Percentiles rank a stretch among this genome's conserved stretches.
phyloP scores from a whole-genome alignment of 1,140 invertebrate species.

The Caligus rogercresseyi region DNA sequence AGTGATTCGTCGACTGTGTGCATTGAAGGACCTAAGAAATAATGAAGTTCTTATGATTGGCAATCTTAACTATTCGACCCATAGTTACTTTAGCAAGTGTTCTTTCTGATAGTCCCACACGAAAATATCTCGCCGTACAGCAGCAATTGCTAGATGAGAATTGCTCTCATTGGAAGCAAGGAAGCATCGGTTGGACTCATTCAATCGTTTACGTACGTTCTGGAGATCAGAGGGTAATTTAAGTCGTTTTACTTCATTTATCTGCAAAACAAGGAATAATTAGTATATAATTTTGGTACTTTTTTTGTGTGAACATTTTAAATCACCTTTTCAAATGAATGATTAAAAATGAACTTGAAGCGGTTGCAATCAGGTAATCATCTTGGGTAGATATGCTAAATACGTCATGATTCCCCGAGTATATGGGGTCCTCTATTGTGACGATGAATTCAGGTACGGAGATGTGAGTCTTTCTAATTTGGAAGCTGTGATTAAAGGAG shows the following conservation, averaged over 20 bases:
- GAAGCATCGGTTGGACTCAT: conserved; percentile 8
- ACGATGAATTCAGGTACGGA: neutral
- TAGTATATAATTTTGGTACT: neutral
- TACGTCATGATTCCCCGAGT: neutral
- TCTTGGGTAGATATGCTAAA: neutral
- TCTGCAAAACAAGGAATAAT: neutral
- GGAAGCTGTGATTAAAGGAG: neutral
- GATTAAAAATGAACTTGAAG: neutral
- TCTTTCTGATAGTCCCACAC: conserved; percentile 5
- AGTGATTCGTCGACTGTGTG: neutral
- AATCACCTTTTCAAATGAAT: neutral
- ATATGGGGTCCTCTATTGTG: neutral
- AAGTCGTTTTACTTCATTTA: neutral
- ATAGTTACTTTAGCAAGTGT: neutral
- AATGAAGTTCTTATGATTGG: neutral
- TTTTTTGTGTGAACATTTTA: neutral
- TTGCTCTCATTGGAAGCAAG: neutral
- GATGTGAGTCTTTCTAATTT: neutral
- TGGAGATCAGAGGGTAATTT: conserved; percentile 1
- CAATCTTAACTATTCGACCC: neutral
- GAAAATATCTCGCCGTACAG: conserved; percentile 11
- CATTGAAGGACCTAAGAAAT: conserved; percentile 1
- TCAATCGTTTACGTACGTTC: conserved; percentile 3
- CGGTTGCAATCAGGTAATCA: neutral
- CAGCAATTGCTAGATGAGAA: conserved; percentile 2